Evolutionary conservation across 2,888 invertebrate species (phyloP).

Genomic region (Zaprionus obscuricornis): DNA sequence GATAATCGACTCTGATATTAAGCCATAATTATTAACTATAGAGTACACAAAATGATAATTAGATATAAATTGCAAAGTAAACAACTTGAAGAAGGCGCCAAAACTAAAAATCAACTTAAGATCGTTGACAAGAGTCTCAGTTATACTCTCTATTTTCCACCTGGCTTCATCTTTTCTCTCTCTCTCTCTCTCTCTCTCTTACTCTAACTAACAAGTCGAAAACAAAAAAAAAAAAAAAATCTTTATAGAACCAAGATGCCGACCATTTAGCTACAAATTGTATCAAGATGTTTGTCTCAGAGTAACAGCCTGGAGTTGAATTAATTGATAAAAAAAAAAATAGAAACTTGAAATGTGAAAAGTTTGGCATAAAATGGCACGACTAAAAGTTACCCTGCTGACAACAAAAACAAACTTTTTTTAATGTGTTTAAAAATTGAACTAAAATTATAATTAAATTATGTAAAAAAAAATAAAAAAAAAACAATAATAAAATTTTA

Average conservation of each 20-base stretch:
- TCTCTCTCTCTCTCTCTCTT: constrained; percentile 10
- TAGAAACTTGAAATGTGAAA: too few species aligned
- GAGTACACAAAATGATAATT: constrained; percentile 49
- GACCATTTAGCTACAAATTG: constrained; percentile 53
- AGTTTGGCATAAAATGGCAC: too few species aligned
- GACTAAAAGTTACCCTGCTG: too few species aligned
- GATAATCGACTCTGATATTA: constrained; percentile 23
- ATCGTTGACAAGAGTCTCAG: too few species aligned
- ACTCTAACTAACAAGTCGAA: constrained; percentile 11
- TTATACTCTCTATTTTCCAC: too few species aligned
- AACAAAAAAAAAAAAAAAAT: constrained; percentile 15
- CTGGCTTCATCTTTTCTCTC: constrained; percentile 29
- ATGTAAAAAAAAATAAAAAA: constrained; percentile 25
- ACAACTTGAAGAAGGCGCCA: constrained; percentile 24
- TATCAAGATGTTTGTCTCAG: constrained; percentile 62
- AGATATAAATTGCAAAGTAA: constrained; percentile 45
- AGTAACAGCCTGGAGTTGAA: constrained; percentile 39
- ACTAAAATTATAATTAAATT: too few species aligned
- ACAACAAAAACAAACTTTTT: too few species aligned
- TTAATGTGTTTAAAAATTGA: too few species aligned
- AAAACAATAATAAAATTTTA: not conserved
- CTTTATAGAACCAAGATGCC: constrained; percentile 30
- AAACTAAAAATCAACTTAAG: constrained; percentile 11
- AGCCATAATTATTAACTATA: constrained; percentile 44
- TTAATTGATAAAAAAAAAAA: constrained; percentile 55